Evolutionary conservation across 2,888 invertebrate species (phyloP).

Genomic region (Deilephila elpenor): DNA sequence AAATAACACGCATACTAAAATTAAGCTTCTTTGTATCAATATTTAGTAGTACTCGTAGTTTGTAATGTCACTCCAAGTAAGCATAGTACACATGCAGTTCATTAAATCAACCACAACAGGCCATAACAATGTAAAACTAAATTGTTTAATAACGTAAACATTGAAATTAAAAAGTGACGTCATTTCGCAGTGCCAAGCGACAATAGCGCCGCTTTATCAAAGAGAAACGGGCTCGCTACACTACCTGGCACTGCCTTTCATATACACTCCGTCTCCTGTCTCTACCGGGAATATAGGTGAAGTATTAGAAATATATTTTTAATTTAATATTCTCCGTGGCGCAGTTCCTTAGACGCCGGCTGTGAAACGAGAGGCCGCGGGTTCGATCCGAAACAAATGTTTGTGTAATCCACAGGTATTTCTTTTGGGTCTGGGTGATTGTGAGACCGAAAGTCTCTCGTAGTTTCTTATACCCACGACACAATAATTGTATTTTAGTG

Average conservation of each 20-base stretch:
- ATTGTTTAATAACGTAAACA: constrained; percentile 5
- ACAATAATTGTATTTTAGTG: too few species aligned
- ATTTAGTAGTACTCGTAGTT: not conserved
- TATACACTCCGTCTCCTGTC: constrained; percentile 37
- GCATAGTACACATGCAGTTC: not conserved
- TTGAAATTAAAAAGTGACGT: not conserved
- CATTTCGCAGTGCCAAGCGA: constrained; percentile 71
- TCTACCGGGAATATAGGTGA: constrained; percentile 37
- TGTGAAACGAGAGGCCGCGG: too few species aligned
- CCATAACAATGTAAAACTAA: not conserved
- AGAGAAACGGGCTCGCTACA: constrained; percentile 60
- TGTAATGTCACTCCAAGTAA: not conserved
- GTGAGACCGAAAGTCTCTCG: too few species aligned
- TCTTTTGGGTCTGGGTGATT: too few species aligned
- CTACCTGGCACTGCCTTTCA: constrained; percentile 48
- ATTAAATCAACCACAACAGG: not conserved
- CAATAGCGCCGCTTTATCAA: constrained; percentile 74
- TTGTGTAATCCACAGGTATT: too few species aligned
- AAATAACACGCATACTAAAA: too few species aligned
- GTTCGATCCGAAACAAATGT: too few species aligned
- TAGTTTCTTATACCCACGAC: too few species aligned
- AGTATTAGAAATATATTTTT: not conserved
- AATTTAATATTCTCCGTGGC: too few species aligned
- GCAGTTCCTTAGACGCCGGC: too few species aligned
- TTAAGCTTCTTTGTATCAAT: not conserved